Base-by-base conservation (phyloP, 2,113 vertebrate species). In the Pedionomus torquatus region DNA sequence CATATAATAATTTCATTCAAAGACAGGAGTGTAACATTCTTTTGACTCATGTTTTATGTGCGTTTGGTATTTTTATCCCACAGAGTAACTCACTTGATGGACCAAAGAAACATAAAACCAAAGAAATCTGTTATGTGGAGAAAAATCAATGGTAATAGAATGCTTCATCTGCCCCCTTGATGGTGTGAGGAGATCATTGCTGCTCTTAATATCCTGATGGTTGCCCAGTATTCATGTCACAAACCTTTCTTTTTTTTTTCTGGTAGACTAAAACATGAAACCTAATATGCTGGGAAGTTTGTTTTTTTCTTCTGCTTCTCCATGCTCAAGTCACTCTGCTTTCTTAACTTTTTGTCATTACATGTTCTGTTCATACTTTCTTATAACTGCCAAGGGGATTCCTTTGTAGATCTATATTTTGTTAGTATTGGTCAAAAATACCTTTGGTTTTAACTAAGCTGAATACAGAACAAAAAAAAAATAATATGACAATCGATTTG, bases 91-190 rank as follows among this genome's bases (percentile, higher is more conserved):
- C 41, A 85, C 10, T 58, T 78, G 28, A 1, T 39, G 75, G 21
- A 43, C 26, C 39, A 89, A 89, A 89, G 16, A 52, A 54, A 17
- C 20, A n/a, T 33, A 57, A 69, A 94, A 11, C 17, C 31, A 25
- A 79, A 69, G 9, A 61, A 74, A 83, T 65, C 17, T 90, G 28
- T 14, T 49, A 26, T 21, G 5, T 35, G 35, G 14, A 13, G 7
- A 6, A 31, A 70, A 14, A 0, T 2, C 35, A 35, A 3, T 26
- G 8, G 4, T 18, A 57, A 0, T 58, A 33, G 39, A 66, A 63
- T 43, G 13, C 26, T 93, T 90, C 21, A 54, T 37, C 23, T 43
- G 31, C 24, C 54, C 17, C n/a, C 37, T 28, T 51, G 46, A 33
- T 9, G 11, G 25, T 39, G 31, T 2, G 11, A 64, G 31, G 31